These are phyloP conservation scores for Pocillopora grandis DNA, from an alignment of 92 coral and sea anemone species.

Conservation along the genomic window DNA sequence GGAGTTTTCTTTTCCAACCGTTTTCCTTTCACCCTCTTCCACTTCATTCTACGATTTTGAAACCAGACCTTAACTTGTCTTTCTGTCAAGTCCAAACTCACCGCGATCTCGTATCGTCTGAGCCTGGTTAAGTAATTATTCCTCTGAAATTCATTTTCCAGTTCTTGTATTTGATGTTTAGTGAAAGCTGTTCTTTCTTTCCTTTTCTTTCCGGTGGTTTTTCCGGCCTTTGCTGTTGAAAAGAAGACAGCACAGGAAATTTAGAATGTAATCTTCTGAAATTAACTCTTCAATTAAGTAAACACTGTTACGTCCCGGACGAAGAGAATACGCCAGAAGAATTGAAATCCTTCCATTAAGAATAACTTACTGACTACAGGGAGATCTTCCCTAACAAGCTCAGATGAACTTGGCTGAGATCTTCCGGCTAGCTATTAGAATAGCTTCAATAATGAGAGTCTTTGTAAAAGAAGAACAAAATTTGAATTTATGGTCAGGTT, in stretches of 20 bases:
- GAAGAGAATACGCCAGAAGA: neutral
- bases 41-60: conserved; percentile 97
- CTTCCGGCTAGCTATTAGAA: too few species aligned
- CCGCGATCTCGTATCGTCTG: conserved; percentile 98
- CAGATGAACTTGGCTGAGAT: too few species aligned
- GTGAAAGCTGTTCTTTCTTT: conserved; percentile 98
- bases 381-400: too few species aligned
- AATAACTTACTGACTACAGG: too few species aligned
- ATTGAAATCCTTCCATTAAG: too few species aligned
- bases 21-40: conserved; percentile 98
- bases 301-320: neutral
- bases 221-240: conserved; percentile 71
- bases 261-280: neutral
- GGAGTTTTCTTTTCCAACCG: conserved; percentile 86
- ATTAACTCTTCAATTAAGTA: neutral
- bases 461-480: too few species aligned
- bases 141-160: conserved; percentile 97
- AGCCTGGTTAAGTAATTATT: conserved; percentile 96
- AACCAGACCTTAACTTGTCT: conserved; percentile 99
- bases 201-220: conserved; percentile 84
- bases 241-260: neutral
- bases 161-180: conserved; percentile 98
- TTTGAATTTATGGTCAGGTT: too few species aligned
- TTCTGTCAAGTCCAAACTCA: conserved; percentile 95
- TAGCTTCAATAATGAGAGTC: too few species aligned